Evolutionary conservation across 64 coral and sea anemone genomes (phyloP).

Genomic region (Actinia equina): DNA sequence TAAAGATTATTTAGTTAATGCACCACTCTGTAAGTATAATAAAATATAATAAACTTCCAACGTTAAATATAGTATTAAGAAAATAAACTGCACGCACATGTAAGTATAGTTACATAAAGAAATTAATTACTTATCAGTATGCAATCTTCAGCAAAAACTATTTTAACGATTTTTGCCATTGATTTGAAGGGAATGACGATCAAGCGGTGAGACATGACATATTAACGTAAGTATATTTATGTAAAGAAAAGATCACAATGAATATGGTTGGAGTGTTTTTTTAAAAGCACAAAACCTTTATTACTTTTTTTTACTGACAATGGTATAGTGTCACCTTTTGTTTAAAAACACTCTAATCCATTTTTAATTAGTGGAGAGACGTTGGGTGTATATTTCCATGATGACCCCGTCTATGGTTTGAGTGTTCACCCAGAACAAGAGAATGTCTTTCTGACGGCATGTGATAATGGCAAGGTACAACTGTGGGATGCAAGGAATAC

Average conservation of each 20-base stretch:
- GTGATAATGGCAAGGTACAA: constrained; percentile 79
- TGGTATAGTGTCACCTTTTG: not conserved
- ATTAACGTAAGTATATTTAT: constrained; percentile 54
- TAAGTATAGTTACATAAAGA: too few relatives aligned
- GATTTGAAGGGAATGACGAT: constrained; percentile 72
- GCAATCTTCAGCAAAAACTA: not conserved
- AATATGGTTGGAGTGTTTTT: too few relatives aligned
- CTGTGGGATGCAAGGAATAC: constrained; percentile 56
- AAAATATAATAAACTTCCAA: too few relatives aligned
- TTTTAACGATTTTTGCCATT: not conserved
- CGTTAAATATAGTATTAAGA: too few relatives aligned
- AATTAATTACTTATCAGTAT: not conserved
- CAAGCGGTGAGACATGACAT: constrained; percentile 69
- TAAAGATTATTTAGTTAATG: too few relatives aligned
- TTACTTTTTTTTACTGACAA: too few relatives aligned
- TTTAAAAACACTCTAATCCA: constrained; percentile 7
- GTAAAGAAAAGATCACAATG: not conserved
- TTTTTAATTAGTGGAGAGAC: constrained; percentile 60
- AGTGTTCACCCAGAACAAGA: constrained; percentile 80
- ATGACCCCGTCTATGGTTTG: constrained; percentile 88
- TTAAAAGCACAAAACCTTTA: too few relatives aligned
- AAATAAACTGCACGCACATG: too few relatives aligned
- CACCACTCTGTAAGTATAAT: too few relatives aligned
- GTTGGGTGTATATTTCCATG: constrained; percentile 71
- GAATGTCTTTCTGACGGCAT: constrained; percentile 78